phyloP scores from a whole-genome alignment of 1,140 invertebrate genomes.

The Lanistes nyassanus region DNA sequence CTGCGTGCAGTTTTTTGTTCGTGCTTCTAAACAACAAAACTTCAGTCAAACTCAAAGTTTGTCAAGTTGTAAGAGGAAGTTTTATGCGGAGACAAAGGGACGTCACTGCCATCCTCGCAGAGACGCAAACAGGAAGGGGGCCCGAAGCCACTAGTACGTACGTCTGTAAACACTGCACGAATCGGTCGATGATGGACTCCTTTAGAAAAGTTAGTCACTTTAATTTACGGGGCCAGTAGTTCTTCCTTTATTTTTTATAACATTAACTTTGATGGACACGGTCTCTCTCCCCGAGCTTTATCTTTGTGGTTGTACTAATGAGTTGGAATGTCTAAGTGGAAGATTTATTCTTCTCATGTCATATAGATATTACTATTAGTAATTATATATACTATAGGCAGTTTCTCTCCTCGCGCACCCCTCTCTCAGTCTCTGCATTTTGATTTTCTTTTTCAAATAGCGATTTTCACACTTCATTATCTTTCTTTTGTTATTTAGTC shows the following conservation, averaged over 20 bases:
- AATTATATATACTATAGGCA: too few relatives aligned
- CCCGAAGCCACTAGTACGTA: not conserved
- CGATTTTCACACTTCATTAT: too few relatives aligned
- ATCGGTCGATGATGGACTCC: not conserved
- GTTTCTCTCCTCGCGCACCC: too few relatives aligned
- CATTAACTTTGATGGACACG: not conserved
- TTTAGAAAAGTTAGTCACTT: not conserved
- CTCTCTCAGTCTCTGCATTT: too few relatives aligned
- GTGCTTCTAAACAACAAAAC: not conserved
- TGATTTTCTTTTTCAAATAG: too few relatives aligned
- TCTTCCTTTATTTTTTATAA: not conserved
- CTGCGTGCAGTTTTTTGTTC: not conserved
- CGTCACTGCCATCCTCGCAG: not conserved
- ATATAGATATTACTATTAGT: too few relatives aligned
- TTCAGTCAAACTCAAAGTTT: not conserved
- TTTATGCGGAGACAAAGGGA: constrained; percentile 2
- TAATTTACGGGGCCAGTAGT: not conserved
- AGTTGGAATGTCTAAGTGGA: too few relatives aligned
- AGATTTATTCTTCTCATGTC: too few relatives aligned
- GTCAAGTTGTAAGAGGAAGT: constrained; percentile 14
- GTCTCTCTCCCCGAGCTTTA: not conserved
- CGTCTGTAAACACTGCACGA: not conserved
- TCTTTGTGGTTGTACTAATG: too few relatives aligned
- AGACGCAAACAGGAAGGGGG: constrained; percentile 14
- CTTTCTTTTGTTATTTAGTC: too few relatives aligned